A percentile compares a stretch with the other conserved stretches of the same genome.
Evolutionary conservation across 2,888 invertebrate genomes (phyloP).

Genomic region (Catocala sponsa): DNA sequence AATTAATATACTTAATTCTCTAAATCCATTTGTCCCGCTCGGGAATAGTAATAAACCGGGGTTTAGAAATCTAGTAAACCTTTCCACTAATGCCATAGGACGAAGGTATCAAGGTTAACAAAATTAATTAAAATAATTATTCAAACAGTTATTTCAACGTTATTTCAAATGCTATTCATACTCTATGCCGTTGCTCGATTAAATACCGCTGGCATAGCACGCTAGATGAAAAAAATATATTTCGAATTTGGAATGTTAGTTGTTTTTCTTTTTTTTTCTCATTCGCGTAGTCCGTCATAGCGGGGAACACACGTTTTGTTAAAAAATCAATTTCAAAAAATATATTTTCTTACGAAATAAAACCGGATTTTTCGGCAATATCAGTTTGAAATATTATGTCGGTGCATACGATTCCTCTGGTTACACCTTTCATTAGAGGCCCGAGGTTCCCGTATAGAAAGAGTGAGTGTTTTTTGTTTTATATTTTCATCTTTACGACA

Average conservation of each 20-base stretch:
- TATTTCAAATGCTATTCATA: conserved; percentile 19
- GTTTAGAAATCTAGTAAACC: too few relatives aligned
- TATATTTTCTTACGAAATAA: conserved; percentile 29
- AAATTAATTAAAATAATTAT: conserved; percentile 3
- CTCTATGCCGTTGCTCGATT: conserved; percentile 23
- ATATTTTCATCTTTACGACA: conserved; percentile 20
- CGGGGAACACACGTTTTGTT: conserved; percentile 62
- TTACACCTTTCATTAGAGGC: conserved; percentile 84
- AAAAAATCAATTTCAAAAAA: conserved; percentile 41
- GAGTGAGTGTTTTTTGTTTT: conserved; percentile 71
- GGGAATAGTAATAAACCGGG: too few relatives aligned
- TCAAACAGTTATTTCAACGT: conserved; percentile 31
- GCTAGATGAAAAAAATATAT: conserved; percentile 57
- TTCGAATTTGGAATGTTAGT: conserved; percentile 76
- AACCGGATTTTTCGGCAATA: conserved; percentile 35
- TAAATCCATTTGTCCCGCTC: too few relatives aligned
- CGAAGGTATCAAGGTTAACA: too few relatives aligned
- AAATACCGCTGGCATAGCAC: conserved; percentile 53
- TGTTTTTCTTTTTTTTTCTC: conserved; percentile 68
- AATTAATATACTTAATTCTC: too few relatives aligned
- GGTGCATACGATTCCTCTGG: conserved; percentile 83
- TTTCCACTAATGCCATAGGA: too few relatives aligned
- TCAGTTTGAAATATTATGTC: conserved; percentile 74
- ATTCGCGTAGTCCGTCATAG: conserved; percentile 64
- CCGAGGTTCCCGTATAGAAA: conserved; percentile 85